Base-by-base conservation (phyloP, 2,888 invertebrate genomes). In the Tipula unca region DNA sequence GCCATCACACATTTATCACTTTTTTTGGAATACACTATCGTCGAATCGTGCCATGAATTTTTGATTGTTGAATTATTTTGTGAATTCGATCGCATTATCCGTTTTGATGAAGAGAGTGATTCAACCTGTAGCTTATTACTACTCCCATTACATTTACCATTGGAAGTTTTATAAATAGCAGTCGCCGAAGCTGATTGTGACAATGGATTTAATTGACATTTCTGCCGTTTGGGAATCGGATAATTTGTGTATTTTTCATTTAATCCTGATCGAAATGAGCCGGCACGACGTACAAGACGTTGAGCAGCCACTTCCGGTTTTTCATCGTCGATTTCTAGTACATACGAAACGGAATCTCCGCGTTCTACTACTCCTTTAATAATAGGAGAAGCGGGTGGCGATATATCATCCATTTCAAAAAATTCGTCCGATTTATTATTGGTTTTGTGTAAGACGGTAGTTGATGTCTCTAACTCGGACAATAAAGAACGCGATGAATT, bases 301-400 rank as follows among this genome's bases (percentile, higher is more conserved):
- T 94, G 93, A 83, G 95, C 95, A 69, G 95, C 93, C 87, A 93
- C 94, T 88, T 95, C 95, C 0, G 95, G 94, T 14, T 94, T 93
- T 88, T 95, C 94, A 85, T 93, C 93, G 86, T 94, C 93, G 89
- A 97, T 94, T 89, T 96, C 96, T 36, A 96, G 91, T 20, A 96
- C 96, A 94, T 96, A 97, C 88, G 96, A 96, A 54, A 97, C 96
- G 0, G 96, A 96, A 89, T 96, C 96, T 86, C 94, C 95, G 89
- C 96, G 96, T 89, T 96, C 95, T 0, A 96, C 95, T 87, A 97
- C 94, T 14, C 95, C 96, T 89, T 96, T 96, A 32, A 96, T 94
- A 87, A 95, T 94, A 13, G 95, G 95, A 20, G 95, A 94, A 10
- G 93, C 92, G 0, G 95, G 94, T 20, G 93, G 92, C 86, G 93